phyloP scores from a whole-genome alignment of 2,113 vertebrate genomes.

The Danionella cerebrum region DNA sequence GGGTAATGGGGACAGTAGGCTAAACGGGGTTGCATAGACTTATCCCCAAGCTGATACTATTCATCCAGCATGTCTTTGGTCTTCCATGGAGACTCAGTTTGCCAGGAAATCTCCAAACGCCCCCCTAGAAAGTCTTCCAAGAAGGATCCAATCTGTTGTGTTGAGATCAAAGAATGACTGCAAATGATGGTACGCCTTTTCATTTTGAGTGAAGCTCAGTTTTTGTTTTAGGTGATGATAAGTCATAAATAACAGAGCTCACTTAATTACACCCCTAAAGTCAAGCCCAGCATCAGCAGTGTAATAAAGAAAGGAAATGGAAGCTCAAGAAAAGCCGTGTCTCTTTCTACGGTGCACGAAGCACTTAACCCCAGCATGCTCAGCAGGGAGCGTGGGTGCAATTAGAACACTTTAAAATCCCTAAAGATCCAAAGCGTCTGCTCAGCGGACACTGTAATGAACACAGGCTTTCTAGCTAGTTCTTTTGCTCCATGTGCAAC shows the following conservation, averaged over 20 bases:
- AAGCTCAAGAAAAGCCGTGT: background rate
- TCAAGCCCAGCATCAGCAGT: background rate
- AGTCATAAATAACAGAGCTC: slow-evolving; percentile 1
- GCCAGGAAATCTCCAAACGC: no score
- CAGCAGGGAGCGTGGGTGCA: background rate
- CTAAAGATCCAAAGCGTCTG: slow-evolving; percentile 1
- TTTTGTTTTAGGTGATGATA: background rate
- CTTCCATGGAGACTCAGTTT: no score
- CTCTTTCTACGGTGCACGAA: background rate
- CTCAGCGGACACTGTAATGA: background rate
- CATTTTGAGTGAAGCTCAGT: no score
- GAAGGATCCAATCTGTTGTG: no score
- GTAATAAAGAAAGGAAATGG: background rate
- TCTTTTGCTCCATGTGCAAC: background rate
- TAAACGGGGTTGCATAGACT: no score
- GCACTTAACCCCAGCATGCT: slow-evolving; percentile 12
- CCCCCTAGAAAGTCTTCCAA: no score
- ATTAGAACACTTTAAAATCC: slow-evolving; percentile 9
- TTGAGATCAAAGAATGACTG: no score
- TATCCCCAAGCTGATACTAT: no score
- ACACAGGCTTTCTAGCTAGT: background rate
- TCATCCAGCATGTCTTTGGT: no score
- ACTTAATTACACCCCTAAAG: background rate
- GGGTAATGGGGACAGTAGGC: no score
- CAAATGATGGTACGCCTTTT: no score